Evolutionary conservation across 2,888 invertebrate genomes (phyloP).

Genomic region (Leptogaster cylindrica): DNA sequence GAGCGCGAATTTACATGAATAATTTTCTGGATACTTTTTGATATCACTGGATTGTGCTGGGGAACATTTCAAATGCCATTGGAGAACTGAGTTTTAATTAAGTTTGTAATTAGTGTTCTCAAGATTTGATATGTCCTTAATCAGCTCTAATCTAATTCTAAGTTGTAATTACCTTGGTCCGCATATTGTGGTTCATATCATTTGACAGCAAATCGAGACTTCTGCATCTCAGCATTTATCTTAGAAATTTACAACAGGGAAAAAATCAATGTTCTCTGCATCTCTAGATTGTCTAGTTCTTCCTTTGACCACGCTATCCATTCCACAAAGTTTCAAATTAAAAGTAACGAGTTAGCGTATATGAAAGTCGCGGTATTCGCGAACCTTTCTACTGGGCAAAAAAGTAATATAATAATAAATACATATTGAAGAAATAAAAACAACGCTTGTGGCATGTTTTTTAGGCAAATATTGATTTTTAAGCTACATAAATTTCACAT

Average conservation of each 20-base stretch:
- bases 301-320: conserved; percentile 13
- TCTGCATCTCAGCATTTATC: conserved; percentile 28
- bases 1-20: conserved; percentile 20
- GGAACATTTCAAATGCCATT: conserved; percentile 30
- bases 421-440: too few species aligned
- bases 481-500: conserved; percentile 34
- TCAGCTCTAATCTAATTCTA: conserved; percentile 43
- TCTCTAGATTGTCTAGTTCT: conserved; percentile 30
- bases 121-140: conserved; percentile 29
- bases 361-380: conserved; percentile 2
- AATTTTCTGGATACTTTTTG: conserved; percentile 29
- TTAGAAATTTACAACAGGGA: conserved; percentile 20
- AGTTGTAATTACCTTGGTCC: conserved; percentile 44
- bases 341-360: conserved; percentile 16
- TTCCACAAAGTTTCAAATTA: conserved; percentile 5
- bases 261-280: not conserved
- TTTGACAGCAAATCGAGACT: conserved; percentile 17
- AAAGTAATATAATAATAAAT: too few species aligned
- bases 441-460: not conserved
- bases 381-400: too few species aligned
- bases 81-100: conserved; percentile 36
- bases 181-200: not conserved
- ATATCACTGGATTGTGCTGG: conserved; percentile 7
- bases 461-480: conserved; percentile 32
- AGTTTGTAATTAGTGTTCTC: conserved; percentile 33